These are phyloP conservation scores for Agrotis exclamationis DNA, from an alignment of 2,888 invertebrate genomes.

Conservation along the genomic window DNA sequence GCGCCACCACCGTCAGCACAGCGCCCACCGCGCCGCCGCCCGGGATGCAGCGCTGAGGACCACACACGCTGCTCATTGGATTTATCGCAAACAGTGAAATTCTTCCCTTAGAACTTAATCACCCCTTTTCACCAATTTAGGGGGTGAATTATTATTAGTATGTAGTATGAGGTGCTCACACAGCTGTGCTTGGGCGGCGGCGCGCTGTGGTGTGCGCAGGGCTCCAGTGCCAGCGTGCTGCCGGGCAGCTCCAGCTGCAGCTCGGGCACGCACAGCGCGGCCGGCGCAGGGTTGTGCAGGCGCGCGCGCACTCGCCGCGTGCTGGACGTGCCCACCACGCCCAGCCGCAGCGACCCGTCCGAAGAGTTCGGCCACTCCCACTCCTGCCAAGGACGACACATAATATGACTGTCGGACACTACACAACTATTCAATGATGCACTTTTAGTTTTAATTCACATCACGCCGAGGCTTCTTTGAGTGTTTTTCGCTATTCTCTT, in stretches of 20 bases:
- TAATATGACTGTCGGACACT: too few species aligned
- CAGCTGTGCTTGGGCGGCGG: constrained; percentile 59
- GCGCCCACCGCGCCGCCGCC: constrained; percentile 65
- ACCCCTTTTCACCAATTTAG: too few species aligned
- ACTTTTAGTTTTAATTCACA: too few species aligned
- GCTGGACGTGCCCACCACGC: constrained; percentile 92
- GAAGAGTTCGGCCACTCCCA: constrained; percentile 80
- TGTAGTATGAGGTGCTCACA: constrained; percentile 41
- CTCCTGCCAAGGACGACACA: constrained; percentile 66
- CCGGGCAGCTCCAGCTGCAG: constrained; percentile 68
- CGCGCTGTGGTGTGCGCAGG: constrained; percentile 57
- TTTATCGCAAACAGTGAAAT: too few species aligned
- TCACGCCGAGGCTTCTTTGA: too few species aligned
- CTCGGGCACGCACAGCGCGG: constrained; percentile 72
- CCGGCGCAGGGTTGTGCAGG: constrained; percentile 78
- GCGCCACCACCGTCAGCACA: constrained; percentile 61
- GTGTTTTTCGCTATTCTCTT: too few species aligned
- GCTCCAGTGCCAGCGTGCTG: constrained; percentile 61
- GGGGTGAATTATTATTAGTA: too few species aligned
- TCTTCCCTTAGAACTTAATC: too few species aligned
- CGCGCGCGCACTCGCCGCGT: constrained; percentile 92
- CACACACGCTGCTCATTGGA: too few species aligned
- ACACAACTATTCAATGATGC: too few species aligned
- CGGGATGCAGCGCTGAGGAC: constrained; percentile 63
- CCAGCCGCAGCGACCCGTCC: constrained; percentile 90